Conservation (phyloP, 2,797 vertebrate species). For the Coccyzus lansbergi region DNA sequence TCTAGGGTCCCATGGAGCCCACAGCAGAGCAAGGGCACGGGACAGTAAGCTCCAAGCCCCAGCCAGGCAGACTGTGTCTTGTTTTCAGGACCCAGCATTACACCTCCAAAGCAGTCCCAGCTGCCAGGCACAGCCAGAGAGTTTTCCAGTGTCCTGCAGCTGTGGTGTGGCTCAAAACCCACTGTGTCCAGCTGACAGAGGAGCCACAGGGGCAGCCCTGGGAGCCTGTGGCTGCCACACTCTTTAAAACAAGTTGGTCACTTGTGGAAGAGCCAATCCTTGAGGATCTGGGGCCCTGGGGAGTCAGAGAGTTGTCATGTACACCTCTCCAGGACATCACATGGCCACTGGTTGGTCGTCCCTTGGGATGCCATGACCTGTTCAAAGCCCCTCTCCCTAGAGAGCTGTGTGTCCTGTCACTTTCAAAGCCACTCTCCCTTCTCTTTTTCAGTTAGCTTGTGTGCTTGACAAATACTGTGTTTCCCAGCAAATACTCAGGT, state of each 20-base stretch:
- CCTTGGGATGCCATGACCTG: rapidly evolving
- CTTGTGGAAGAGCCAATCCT: neutral
- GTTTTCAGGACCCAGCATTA: neutral
- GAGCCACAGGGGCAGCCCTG: neutral
- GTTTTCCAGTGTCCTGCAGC: neutral
- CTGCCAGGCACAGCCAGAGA: neutral
- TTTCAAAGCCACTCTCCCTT: neutral
- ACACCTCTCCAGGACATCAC: neutral
- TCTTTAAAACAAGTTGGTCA: neutral
- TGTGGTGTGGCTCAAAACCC: neutral
- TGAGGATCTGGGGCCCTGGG: neutral
- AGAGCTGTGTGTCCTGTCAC: neutral
- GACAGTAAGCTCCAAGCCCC: neutral
- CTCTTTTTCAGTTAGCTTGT: neutral
- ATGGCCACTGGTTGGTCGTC: neutral
- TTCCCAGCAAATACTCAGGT: neutral
- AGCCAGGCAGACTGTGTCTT: neutral
- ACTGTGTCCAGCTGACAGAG: neutral
- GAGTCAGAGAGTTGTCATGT: neutral
- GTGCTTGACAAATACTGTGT: rapidly evolving
- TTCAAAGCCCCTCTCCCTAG: neutral
- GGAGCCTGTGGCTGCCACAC: neutral
- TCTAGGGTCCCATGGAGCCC: neutral
- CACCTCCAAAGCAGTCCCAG: neutral
- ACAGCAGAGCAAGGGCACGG: neutral